A percentile compares a stretch with the other conserved stretches of the same genome.
These are phyloP conservation scores for Griposia aprilina DNA, from an alignment of 2,888 invertebrate genomes.

Conservation along the genomic window DNA sequence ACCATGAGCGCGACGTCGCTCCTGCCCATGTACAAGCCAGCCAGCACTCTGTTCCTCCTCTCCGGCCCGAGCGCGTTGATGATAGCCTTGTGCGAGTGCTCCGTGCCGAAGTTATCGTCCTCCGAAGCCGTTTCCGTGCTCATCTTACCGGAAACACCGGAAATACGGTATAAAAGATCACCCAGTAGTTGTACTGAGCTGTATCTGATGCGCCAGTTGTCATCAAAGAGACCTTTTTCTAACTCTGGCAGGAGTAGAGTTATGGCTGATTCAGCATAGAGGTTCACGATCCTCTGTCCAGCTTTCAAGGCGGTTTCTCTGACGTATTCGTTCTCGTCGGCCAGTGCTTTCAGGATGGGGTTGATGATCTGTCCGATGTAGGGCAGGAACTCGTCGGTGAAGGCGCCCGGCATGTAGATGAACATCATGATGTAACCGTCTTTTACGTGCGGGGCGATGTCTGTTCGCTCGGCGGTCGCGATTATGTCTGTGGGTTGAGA, in stretches of 20 bases:
- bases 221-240: conserved; percentile 98
- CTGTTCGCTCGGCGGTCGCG: conserved; percentile 97
- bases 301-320: conserved; percentile 99
- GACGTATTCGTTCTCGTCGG: conserved; percentile 99
- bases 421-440: conserved; percentile 99
- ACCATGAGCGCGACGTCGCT: conserved; percentile 99
- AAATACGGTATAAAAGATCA: conserved; percentile 98
- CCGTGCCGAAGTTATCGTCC: conserved; percentile 99
- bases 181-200: conserved; percentile 98
- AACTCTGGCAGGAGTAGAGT: conserved; percentile 97
- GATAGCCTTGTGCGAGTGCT: conserved; percentile 98
- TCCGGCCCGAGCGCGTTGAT: conserved; percentile 97
- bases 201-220: conserved; percentile 99
- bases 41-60: conserved; percentile 97
- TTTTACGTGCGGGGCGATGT: conserved; percentile 98
- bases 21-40: conserved; percentile 98
- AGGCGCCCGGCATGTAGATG: conserved; percentile 99
- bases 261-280: conserved; percentile 99
- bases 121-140: conserved; percentile 99
- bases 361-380: conserved; percentile 99
- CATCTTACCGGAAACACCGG: conserved; percentile 99
- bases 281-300: conserved; percentile 98
- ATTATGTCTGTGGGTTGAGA: conserved; percentile 93
- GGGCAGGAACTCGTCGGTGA: conserved; percentile 98
- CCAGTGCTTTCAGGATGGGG: conserved; percentile 98